phyloP scores from a whole-genome alignment of 2,888 invertebrate genomes.

The Cheilosia pagana region DNA sequence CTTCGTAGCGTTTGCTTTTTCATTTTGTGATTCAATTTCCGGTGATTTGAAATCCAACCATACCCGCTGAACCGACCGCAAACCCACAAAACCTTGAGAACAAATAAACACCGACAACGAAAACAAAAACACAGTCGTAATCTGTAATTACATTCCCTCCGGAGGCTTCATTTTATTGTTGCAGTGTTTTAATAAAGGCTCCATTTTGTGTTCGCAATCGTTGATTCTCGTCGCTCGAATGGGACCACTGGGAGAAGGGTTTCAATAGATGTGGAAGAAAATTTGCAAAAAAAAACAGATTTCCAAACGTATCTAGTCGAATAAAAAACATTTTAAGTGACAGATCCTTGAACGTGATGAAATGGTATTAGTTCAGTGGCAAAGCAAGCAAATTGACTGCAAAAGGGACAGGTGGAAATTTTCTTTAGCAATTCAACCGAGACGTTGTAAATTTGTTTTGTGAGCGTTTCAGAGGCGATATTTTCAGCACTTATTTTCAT shows the following conservation, averaged over 20 bases:
- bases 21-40: conserved; percentile 49
- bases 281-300: not conserved
- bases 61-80: not conserved
- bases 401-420: not conserved
- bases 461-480: no score
- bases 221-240: conserved; percentile 2
- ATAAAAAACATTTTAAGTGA: not conserved
- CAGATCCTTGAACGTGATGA: conserved; percentile 11
- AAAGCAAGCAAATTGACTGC: not conserved
- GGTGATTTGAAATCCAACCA: conserved; percentile 13
- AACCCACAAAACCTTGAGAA: conserved; percentile 16
- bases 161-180: conserved; percentile 48
- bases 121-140: conserved; percentile 44
- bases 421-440: not conserved
- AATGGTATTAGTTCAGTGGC: conserved; percentile 20
- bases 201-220: not conserved
- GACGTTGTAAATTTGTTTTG: no score
- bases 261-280: not conserved
- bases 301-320: not conserved
- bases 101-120: not conserved
- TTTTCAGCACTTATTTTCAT: no score
- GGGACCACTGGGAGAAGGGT: conserved; percentile 19
- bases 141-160: conserved; percentile 63
- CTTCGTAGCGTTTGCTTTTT: conserved; percentile 12
- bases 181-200: conserved; percentile 44